Percentiles rank a stretch among this genome's conserved stretches.
Conservation (phyloP, 2,888 invertebrate genomes). For the Ceraclea dissimilis region DNA sequence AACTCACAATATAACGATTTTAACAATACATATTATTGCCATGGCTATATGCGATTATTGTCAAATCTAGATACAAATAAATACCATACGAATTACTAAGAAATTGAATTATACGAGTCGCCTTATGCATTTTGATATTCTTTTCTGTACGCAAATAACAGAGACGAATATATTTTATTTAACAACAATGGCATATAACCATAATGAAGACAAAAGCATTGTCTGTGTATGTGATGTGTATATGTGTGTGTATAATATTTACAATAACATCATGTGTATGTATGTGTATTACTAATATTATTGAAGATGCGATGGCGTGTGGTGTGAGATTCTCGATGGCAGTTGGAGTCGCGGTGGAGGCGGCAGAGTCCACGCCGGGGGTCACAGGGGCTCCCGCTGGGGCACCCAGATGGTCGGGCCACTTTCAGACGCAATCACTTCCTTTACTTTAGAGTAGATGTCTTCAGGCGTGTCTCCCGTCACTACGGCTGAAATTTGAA, state of each 20-base stretch:
- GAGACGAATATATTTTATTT: no score
- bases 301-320: conserved; percentile 5
- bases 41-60: no score
- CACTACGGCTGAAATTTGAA: conserved; percentile 68
- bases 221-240: conserved; percentile 14
- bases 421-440: conserved; percentile 90
- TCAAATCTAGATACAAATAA: no score
- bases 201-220: no score
- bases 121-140: no score
- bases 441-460: conserved; percentile 90
- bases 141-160: no score
- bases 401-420: conserved; percentile 97
- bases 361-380: conserved; percentile 54
- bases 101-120: no score
- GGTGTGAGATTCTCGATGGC: conserved; percentile 35
- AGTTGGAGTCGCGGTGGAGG: conserved; percentile 36
- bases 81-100: no score
- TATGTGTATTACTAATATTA: neutral
- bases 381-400: conserved; percentile 90
- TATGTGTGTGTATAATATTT: neutral
- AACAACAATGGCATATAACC: no score
- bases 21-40: no score
- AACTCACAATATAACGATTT: no score
- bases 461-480: conserved; percentile 97
- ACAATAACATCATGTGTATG: no score